A percentile compares a stretch with the other conserved stretches of the same genome.
These are phyloP conservation scores for Larimichthys polyactis DNA, from an alignment of 2,113 vertebrate species.

Conservation along the genomic window DNA sequence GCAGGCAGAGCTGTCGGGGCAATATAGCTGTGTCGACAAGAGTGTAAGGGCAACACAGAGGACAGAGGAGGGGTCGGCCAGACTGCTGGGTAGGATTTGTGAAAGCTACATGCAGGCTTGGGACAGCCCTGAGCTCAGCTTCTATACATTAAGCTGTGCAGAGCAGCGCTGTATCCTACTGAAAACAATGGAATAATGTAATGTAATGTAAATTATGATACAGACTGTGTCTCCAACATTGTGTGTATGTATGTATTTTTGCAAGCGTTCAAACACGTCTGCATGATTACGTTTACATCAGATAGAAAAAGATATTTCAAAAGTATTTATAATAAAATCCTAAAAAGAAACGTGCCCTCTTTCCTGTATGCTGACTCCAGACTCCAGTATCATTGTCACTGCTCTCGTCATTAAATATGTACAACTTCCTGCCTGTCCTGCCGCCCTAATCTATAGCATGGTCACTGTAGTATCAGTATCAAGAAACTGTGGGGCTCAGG, in stretches of 20 bases:
- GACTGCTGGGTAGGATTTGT: conserved; percentile 39
- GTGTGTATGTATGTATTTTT: neutral
- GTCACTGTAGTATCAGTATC: conserved; percentile 63
- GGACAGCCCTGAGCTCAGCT: conserved; percentile 14
- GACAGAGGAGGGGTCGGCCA: conserved; percentile 63
- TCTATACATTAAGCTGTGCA: neutral
- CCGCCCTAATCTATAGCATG: conserved; percentile 54
- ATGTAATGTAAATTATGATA: neutral
- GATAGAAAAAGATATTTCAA: neutral
- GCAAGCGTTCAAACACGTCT: neutral
- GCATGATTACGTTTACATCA: neutral
- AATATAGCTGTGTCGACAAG: conserved; percentile 74
- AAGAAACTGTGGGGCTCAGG: conserved; percentile 55
- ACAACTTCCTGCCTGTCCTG: conserved; percentile 54
- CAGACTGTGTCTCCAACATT: neutral
- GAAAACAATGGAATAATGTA: neutral
- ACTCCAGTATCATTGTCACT: conserved; percentile 49
- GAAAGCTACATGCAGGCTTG: conserved; percentile 14
- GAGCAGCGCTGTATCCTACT: neutral
- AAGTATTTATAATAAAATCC: neutral
- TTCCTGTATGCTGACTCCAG: conserved; percentile 14
- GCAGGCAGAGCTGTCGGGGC: conserved; percentile 70
- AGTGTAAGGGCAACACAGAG: conserved; percentile 70
- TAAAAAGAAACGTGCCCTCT: neutral
- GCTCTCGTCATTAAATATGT: conserved; percentile 65